A percentile compares a stretch with the other conserved stretches of the same genome.
Conservation (phyloP, 2,113 vertebrate species). For the Anolis sagrei region DNA sequence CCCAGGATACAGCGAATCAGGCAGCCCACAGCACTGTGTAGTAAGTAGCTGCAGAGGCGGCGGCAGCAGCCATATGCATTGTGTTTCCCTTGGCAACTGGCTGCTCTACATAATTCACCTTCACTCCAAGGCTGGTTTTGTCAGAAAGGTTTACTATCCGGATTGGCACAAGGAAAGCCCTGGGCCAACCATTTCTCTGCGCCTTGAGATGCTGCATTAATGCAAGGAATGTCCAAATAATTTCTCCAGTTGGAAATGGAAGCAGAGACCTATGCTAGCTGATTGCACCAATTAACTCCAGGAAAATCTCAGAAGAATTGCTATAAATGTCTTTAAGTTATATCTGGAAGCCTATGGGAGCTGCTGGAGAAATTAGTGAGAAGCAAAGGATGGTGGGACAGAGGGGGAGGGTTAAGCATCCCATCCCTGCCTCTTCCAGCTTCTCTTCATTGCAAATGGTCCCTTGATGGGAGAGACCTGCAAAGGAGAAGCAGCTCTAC, state of each 20-base stretch:
- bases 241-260: neutral
- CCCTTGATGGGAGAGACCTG: neutral
- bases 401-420: too few relatives aligned
- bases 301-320: neutral
- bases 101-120: neutral
- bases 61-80: neutral
- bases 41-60: neutral
- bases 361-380: too few relatives aligned
- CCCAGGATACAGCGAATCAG: neutral
- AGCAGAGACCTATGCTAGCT: too few relatives aligned
- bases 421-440: neutral
- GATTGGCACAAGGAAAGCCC: neutral
- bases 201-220: neutral
- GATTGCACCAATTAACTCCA: neutral
- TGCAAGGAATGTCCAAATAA: neutral
- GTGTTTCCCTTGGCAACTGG: conserved; percentile 20
- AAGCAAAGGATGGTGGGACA: neutral
- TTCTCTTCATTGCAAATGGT: neutral
- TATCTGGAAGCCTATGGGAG: neutral
- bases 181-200: neutral
- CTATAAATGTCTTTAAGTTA: neutral
- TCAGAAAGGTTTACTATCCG: neutral
- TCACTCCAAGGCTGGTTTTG: neutral
- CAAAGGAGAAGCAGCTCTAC: neutral
- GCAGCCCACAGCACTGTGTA: neutral